Conservation (phyloP, 2,888 invertebrate species). For the Eupithecia pulchellata region DNA sequence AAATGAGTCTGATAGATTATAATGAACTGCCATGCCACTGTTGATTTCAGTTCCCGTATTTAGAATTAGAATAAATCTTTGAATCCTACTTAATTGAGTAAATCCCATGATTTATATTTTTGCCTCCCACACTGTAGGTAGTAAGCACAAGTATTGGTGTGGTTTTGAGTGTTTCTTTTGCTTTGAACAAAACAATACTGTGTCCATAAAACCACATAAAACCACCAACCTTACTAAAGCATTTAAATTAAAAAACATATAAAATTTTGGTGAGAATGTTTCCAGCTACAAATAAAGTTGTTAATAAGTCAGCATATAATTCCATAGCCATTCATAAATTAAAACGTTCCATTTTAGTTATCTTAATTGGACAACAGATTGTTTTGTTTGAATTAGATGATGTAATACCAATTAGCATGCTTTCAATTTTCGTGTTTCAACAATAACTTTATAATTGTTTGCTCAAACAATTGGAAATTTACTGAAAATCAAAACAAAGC, state of each 20-base stretch:
- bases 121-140: background rate
- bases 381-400: constrained; percentile 15
- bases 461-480: background rate
- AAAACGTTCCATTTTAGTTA: constrained; percentile 8
- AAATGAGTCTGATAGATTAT: too few species aligned
- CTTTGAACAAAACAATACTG: too few species aligned
- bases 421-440: constrained; percentile 7
- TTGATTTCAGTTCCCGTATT: too few species aligned
- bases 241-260: too few species aligned
- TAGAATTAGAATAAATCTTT: background rate
- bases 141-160: background rate
- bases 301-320: constrained; percentile 5
- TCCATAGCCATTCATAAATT: constrained; percentile 7
- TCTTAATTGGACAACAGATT: constrained; percentile 11
- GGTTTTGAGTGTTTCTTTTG: background rate
- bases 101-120: background rate
- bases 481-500: background rate
- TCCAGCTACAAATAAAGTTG: too few species aligned
- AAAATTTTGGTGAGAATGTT: too few species aligned
- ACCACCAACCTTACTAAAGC: too few species aligned
- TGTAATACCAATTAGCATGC: constrained; percentile 13
- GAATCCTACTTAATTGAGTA: background rate
- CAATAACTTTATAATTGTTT: constrained; percentile 4
- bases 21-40: too few species aligned
- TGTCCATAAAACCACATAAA: too few species aligned